phyloP scores from a whole-genome alignment of 2,797 vertebrate species.

The Alca torda region DNA sequence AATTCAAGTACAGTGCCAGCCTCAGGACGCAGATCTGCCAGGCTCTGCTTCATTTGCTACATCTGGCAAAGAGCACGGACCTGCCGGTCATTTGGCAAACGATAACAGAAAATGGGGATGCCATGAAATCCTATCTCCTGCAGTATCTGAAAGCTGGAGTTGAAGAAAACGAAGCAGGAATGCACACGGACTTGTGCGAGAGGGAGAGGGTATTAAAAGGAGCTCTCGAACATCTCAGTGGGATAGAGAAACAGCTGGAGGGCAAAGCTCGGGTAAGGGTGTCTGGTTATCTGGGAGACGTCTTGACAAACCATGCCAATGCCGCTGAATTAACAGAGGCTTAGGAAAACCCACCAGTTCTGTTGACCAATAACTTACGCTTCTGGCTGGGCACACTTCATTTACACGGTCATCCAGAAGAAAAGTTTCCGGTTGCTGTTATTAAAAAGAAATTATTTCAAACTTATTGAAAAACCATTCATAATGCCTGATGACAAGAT shows the following conservation, averaged over 20 bases:
- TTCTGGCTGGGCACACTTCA: not conserved
- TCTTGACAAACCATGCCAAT: constrained; percentile 72
- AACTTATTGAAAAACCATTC: not conserved
- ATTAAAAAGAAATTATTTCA: not conserved
- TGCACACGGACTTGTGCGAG: constrained; percentile 45
- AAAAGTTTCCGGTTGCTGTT: not conserved
- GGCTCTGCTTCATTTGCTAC: constrained; percentile 87
- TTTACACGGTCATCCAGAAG: not conserved
- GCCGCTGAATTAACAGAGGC: constrained; percentile 16
- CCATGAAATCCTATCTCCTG: constrained; percentile 78
- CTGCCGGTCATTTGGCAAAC: constrained; percentile 73
- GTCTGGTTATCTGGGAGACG: constrained; percentile 79
- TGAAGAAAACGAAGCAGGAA: constrained; percentile 61
- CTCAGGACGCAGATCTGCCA: constrained; percentile 87
- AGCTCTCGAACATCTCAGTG: constrained; percentile 77
- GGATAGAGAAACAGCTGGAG: constrained; percentile 54
- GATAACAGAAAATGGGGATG: constrained; percentile 69
- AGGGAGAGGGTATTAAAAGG: constrained; percentile 73
- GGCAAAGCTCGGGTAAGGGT: constrained; percentile 43
- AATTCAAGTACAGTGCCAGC: constrained; percentile 94
- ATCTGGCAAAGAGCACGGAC: constrained; percentile 80
- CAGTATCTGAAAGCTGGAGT: constrained; percentile 81
- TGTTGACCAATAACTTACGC: not conserved
- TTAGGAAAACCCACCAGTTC: not conserved
- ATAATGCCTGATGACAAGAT: not conserved